Percentiles rank a stretch among this genome's conserved stretches.
Conservation (phyloP, 1,140 invertebrate genomes). For the Bilobella aurantiaca region DNA sequence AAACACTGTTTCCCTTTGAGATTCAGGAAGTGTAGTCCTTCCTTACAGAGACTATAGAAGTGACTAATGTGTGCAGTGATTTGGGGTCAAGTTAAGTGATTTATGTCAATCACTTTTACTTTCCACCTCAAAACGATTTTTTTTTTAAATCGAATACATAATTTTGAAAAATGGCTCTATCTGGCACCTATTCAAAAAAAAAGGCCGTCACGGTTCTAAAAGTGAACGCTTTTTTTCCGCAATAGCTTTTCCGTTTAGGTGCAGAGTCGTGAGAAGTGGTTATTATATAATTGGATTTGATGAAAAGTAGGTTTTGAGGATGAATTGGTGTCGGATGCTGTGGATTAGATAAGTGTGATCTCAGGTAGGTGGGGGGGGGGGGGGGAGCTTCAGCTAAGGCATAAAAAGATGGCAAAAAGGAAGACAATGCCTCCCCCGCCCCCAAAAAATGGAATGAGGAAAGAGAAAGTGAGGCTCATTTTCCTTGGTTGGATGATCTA, state of each 20-base stretch:
- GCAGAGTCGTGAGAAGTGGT: neutral
- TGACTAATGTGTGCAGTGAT: neutral
- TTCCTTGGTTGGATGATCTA: neutral
- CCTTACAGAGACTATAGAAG: neutral
- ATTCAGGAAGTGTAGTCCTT: neutral
- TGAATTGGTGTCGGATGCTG: neutral
- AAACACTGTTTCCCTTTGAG: neutral
- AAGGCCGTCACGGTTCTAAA: no score
- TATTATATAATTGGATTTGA: neutral
- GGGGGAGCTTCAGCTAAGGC: neutral
- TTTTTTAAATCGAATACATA: neutral
- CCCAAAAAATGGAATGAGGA: neutral
- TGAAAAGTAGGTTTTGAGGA: neutral
- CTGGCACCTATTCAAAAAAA: no score
- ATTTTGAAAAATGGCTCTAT: neutral
- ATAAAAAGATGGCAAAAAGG: neutral
- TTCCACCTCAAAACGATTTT: neutral
- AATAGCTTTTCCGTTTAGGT: neutral
- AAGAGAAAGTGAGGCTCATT: conserved; percentile 6
- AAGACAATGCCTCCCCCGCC: neutral
- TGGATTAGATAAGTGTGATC: neutral
- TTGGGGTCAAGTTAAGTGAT: neutral
- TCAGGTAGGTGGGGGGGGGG: neutral
- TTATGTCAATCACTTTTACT: neutral
- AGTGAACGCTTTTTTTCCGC: neutral